Conservation (phyloP, 2,113 vertebrate genomes). For the Petroica traversi region DNA sequence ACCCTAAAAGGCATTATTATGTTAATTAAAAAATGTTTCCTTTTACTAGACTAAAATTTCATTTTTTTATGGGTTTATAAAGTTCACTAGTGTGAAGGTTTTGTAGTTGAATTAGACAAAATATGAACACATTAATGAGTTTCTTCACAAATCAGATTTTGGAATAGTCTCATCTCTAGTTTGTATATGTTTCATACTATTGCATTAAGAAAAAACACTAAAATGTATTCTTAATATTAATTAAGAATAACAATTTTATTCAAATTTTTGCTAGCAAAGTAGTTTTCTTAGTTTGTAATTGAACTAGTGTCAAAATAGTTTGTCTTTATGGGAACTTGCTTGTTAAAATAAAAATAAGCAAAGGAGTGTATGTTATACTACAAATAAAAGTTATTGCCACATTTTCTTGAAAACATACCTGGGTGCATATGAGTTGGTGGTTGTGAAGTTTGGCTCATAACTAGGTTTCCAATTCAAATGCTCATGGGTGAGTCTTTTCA, state of each 20-base stretch:
- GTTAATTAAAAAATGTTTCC: neutral
- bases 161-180: neutral
- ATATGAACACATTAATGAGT: accelerated
- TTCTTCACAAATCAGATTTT: neutral
- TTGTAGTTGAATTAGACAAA: neutral
- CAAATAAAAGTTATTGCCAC: neutral
- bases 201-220: neutral
- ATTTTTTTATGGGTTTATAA: neutral
- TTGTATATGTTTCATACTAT: neutral
- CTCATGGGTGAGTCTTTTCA: neutral
- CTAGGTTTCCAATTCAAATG: neutral
- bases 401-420: neutral
- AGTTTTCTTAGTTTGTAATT: neutral
- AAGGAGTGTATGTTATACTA: neutral
- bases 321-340: neutral
- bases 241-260: neutral
- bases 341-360: neutral
- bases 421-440: neutral
- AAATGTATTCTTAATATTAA: neutral
- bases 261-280: neutral
- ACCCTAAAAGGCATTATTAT: neutral
- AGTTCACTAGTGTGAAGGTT: neutral
- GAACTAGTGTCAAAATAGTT: neutral
- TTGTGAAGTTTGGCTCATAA: neutral
- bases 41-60: neutral